Conservation (phyloP, 2,797 vertebrate genomes). For the Moxostoma hubbsi region DNA sequence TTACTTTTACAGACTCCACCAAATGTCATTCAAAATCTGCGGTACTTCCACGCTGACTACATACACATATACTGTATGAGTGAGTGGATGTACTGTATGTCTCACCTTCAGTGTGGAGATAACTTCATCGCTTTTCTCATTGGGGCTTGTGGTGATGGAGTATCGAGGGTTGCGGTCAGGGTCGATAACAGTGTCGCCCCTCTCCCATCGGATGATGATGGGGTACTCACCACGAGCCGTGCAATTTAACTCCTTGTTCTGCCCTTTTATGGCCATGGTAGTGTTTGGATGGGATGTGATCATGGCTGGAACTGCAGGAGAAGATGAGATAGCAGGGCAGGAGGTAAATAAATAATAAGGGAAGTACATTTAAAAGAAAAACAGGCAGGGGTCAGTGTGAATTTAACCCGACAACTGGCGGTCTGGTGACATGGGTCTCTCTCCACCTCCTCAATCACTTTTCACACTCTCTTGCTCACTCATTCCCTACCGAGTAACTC, state of each 20-base stretch:
- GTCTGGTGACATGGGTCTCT: slow-evolving; percentile 9
- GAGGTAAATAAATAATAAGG: background rate
- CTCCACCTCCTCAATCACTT: slow-evolving; percentile 31
- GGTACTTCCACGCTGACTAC: background rate
- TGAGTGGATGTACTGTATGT: background rate
- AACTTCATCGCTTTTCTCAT: slow-evolving; percentile 95
- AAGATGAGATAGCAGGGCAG: slow-evolving; percentile 5
- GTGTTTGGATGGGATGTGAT: slow-evolving; percentile 99
- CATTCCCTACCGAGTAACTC: slow-evolving; percentile 37
- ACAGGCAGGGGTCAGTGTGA: slow-evolving; percentile 25
- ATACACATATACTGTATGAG: background rate
- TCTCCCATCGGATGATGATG: slow-evolving; percentile 99
- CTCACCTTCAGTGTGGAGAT: slow-evolving; percentile 94
- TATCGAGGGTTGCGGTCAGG: slow-evolving; percentile 94
- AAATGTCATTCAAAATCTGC: background rate
- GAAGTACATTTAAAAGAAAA: slow-evolving; percentile 32
- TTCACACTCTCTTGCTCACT: slow-evolving; percentile 39
- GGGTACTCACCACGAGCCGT: slow-evolving; percentile 94
- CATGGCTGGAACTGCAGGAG: slow-evolving; percentile 88
- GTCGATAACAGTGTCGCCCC: slow-evolving; percentile 96
- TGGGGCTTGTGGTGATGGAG: slow-evolving; percentile 92
- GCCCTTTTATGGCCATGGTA: slow-evolving; percentile 97
- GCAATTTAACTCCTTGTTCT: slow-evolving; percentile 96
- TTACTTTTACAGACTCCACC: no score
- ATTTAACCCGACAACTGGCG: slow-evolving; percentile 16